These are phyloP conservation scores for Melolontha melolontha DNA, from an alignment of 2,888 invertebrate genomes.

Conservation along the genomic window DNA sequence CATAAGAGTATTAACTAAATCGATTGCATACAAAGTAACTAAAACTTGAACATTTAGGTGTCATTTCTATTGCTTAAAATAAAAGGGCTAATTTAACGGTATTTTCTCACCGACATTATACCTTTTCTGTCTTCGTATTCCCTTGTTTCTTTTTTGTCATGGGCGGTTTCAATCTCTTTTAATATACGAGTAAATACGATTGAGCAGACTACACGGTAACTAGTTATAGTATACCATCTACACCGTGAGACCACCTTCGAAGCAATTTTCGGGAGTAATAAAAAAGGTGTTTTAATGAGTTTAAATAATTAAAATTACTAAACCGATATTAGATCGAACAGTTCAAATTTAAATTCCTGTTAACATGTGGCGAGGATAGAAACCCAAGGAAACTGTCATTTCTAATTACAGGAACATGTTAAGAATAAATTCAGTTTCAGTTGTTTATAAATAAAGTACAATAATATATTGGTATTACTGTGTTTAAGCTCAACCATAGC, in stretches of 20 bases:
- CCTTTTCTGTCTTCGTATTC: no score
- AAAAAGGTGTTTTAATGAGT: slow-evolving; percentile 39
- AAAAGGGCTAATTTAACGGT: no score
- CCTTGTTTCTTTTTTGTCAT: slow-evolving; percentile 1
- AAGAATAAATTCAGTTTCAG: slow-evolving; percentile 8
- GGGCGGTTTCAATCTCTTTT: slow-evolving; percentile 21
- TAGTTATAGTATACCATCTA: background rate
- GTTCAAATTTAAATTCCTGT: slow-evolving; percentile 29
- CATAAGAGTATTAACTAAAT: no score
- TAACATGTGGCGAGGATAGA: background rate
- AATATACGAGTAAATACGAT: slow-evolving; percentile 27
- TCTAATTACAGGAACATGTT: slow-evolving; percentile 28
- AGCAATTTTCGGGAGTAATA: slow-evolving; percentile 30
- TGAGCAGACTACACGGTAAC: slow-evolving; percentile 12
- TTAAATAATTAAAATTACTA: slow-evolving; percentile 38
- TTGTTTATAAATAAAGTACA: slow-evolving; percentile 1
- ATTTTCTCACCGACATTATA: no score
- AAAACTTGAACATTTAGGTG: no score
- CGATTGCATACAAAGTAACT: no score
- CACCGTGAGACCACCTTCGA: slow-evolving; percentile 32
- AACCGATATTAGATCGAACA: slow-evolving; percentile 21
- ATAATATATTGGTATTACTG: background rate
- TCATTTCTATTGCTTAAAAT: no score
- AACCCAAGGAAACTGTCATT: slow-evolving; percentile 13
- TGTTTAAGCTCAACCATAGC: background rate